Evolutionary conservation across 2,888 invertebrate genomes (phyloP), one percentile per base, ranked within the genome.

Genomic region (Toxonevra muliebris): DNA sequence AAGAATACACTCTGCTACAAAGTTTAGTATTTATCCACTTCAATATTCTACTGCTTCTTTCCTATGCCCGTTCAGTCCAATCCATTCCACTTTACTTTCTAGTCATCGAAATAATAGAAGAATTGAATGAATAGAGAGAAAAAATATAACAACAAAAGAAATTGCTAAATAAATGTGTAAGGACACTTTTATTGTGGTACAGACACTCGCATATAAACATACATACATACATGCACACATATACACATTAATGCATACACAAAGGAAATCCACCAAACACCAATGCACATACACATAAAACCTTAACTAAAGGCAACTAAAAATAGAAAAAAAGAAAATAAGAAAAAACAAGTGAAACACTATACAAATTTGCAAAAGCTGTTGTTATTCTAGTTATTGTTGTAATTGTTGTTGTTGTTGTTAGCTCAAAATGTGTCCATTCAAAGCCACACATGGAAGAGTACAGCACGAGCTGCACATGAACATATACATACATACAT

Each of bases 81-180:
- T 40, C 57, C 57, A 48, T 57, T 19, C 20, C 48, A 7, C 45
- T 48, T 20, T 30, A 30, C 30, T 30, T 30, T 30, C 30, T 30
- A 7, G 30, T 30, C 30, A 30, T 30, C 30, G 30, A 20, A 55
- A 48, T 13, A 20, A 63, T 19, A 55, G 41, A 53, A 61, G 5
- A 53, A 57, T 58, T 53, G 61, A 41, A 57, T 60, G 65, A 65
- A 62, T 43, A 55, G 19, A 68, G 30, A 30, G 7, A 15, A 40
- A n/a, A 69, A 77, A 76, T 78, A 77, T 76, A 76, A 77, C 77
- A 79, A 79, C 75, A 76, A 77, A 79, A 74, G 76, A 73, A 76
- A 79, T 80, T 77, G 77, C 76, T 78, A 79, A 79, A 79, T 79
- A 79, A 79, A 79, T 76, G 77, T 80, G 74, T 79, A 75, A 76